Base-by-base conservation (phyloP, 2,113 vertebrate species). In the Irena cyanogastra region DNA sequence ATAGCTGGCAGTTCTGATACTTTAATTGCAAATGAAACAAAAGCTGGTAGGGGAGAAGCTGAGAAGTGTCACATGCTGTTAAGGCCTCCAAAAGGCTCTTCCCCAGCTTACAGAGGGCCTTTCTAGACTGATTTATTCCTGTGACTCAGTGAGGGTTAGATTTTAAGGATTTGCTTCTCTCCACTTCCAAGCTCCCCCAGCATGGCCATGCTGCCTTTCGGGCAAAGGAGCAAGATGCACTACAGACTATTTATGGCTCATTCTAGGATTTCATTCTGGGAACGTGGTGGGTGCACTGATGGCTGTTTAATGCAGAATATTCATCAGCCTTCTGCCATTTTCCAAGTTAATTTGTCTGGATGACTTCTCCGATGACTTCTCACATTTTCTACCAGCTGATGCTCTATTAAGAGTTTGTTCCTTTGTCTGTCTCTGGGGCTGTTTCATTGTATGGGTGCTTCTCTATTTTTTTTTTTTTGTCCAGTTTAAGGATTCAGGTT, bases 321-420 rank as follows among this genome's bases (percentile, higher is more conserved):
- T 94, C 78, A 93, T 95, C 89, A 96, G 17, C 45, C 41, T 85
- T 89, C 78, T 96, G 78, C 91, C 81, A 80, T 95, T 95, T 95
- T 90, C 84, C 91, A 74, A 63, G 70, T 79, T 89, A 79, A 85
- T 85, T 95, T 87, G 49, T 71, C 87, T 93, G 87, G 72, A 78
- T 94, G 80, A 64, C 56, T 95, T 63, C 77, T 96, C 68, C 0
- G 0, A 63, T 81, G 54, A 78, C 66, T 83, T 87, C 42, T 93
- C 59, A 77, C 8, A 41, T 66, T 93, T 96, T 96, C 83, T 49
- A 90, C 59, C 64, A 88, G 68, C 79, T 83, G 85, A 77, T 92
- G 85, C 71, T 94, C 42, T 87, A 3, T 84, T 89, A 83, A 65
- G 87, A 59, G 47, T 77, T 92, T 88, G 8, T 88, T 94, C 68